Evolutionary conservation across 2,113 vertebrate species (phyloP).

Genomic region (Acanthisitta chloris): DNA sequence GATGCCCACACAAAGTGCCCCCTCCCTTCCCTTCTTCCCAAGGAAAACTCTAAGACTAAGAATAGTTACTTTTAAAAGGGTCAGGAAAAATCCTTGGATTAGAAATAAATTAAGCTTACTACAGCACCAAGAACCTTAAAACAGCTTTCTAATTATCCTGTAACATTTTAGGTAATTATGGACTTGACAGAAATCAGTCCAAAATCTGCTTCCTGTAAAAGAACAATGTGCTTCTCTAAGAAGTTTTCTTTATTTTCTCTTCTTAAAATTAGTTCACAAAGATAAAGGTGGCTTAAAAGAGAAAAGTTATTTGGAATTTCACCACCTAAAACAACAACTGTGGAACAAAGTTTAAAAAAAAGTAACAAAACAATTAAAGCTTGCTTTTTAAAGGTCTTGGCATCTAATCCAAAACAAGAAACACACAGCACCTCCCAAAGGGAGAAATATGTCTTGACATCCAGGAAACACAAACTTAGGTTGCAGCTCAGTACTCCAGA

Average conservation of each 20-base stretch:
- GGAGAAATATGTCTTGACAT: neutral
- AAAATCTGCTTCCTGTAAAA: slow-evolving; percentile 45
- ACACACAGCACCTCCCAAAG: neutral
- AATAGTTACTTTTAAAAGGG: neutral
- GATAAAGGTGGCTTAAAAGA: slow-evolving; percentile 6
- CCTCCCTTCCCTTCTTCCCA: neutral
- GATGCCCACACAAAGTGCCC: neutral
- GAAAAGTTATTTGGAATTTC: neutral
- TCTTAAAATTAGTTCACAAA: neutral
- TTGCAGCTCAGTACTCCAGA: neutral
- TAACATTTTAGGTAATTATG: neutral
- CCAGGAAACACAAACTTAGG: neutral
- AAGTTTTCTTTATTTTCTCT: neutral
- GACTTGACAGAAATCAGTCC: slow-evolving; percentile 18
- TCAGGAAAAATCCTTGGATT: neutral
- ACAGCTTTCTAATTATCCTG: neutral
- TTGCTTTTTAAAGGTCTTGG: neutral
- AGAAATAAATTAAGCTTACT: neutral
- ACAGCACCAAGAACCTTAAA: neutral
- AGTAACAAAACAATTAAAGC: slow-evolving; percentile 32
- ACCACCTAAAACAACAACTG: neutral
- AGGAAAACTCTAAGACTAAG: neutral
- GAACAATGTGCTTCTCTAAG: slow-evolving; percentile 35
- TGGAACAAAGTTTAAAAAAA: slow-evolving; percentile 22
- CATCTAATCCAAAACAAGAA: neutral